phyloP scores from a whole-genome alignment of 2,888 invertebrate species.

The Caenorhabditis doughertyi region DNA sequence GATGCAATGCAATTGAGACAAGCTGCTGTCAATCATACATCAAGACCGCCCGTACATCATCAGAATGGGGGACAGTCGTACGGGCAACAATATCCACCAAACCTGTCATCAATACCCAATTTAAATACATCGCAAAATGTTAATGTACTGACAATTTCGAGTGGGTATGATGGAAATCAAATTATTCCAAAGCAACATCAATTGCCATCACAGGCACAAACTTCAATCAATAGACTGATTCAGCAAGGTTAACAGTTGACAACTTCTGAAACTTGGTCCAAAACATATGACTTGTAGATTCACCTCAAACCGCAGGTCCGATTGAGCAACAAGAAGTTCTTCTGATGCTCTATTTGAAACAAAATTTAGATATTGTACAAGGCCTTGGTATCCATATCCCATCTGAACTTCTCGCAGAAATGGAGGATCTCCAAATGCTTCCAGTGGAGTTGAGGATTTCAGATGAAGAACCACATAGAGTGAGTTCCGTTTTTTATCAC shows the following conservation, averaged over 20 bases:
- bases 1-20: conserved; percentile 67
- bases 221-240: conserved; percentile 33
- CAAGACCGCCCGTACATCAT: conserved; percentile 18
- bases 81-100: conserved; percentile 24
- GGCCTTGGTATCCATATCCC: conserved; percentile 67
- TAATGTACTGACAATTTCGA: conserved; percentile 42
- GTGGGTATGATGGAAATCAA: conserved; percentile 30
- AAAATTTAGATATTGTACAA: conserved; percentile 65
- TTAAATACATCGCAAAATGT: conserved; percentile 26
- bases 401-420: conserved; percentile 51
- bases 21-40: conserved; percentile 27
- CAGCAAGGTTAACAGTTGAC: conserved; percentile 33
- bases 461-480: conserved; percentile 57
- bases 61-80: conserved; percentile 28
- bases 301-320: conserved; percentile 60
- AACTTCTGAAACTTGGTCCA: neutral
- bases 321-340: conserved; percentile 70
- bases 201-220: conserved; percentile 34
- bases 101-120: conserved; percentile 19
- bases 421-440: conserved; percentile 61
- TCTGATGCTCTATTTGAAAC: conserved; percentile 69
- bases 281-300: conserved; percentile 40
- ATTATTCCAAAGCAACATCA: conserved; percentile 11
- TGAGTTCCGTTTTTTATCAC: no score
- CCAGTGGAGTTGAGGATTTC: conserved; percentile 59